These are phyloP conservation scores for Pyrrhosoma nymphula DNA, from an alignment of 2,888 invertebrate species.

Conservation along the genomic window DNA sequence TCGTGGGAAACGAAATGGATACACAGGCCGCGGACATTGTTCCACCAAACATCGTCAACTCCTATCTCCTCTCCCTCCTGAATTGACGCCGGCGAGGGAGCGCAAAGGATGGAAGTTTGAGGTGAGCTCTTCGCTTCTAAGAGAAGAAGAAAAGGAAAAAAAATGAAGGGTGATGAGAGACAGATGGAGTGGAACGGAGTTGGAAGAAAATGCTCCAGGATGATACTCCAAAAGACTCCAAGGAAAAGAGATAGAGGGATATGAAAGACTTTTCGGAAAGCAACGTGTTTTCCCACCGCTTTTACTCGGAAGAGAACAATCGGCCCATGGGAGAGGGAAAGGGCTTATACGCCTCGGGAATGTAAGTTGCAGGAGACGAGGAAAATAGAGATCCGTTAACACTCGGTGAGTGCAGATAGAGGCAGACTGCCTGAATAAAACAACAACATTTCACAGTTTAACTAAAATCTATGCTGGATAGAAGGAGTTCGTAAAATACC, in stretches of 20 bases:
- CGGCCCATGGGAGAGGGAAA: not conserved
- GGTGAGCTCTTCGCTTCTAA: not conserved
- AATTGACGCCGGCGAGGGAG: not conserved
- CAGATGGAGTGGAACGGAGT: no score
- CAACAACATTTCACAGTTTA: no score
- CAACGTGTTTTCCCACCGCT: not conserved
- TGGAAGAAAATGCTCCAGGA: no score
- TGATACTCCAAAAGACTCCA: no score
- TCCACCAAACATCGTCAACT: not conserved
- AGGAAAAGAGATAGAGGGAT: not conserved
- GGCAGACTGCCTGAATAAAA: no score
- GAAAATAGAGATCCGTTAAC: not conserved
- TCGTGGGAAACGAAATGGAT: not conserved
- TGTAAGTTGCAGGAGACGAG: no score
- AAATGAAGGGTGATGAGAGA: not conserved
- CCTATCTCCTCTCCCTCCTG: not conserved
- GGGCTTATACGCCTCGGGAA: not conserved
- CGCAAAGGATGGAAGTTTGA: not conserved
- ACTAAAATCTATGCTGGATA: no score
- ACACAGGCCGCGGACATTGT: not conserved
- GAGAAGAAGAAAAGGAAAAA: not conserved
- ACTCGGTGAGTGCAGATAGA: no score
- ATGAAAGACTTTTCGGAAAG: not conserved
- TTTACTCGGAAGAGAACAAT: not conserved
- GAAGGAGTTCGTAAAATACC: no score